These are phyloP conservation scores for Tillus elongatus DNA, from an alignment of 2,888 invertebrate genomes.

Conservation along the genomic window DNA sequence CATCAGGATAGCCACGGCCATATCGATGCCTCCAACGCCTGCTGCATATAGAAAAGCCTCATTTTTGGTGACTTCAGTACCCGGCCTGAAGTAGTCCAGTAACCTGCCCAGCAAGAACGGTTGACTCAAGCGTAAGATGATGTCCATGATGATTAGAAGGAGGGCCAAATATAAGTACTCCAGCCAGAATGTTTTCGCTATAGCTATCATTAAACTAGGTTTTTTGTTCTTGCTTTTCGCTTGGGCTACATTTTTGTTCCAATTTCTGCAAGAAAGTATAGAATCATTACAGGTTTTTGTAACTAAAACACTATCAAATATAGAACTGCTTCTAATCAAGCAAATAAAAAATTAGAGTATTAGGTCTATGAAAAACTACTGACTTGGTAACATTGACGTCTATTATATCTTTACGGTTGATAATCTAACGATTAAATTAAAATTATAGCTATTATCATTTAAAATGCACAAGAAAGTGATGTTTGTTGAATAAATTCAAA, in stretches of 20 bases:
- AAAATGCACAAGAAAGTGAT: too few species aligned
- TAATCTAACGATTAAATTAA: too few species aligned
- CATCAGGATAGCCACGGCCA: slow-evolving; percentile 48
- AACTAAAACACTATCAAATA: too few species aligned
- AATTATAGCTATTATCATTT: too few species aligned
- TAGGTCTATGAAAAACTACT: too few species aligned
- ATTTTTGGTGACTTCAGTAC: slow-evolving; percentile 42
- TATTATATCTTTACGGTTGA: too few species aligned
- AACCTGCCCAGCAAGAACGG: slow-evolving; percentile 54
- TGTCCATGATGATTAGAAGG: slow-evolving; percentile 9
- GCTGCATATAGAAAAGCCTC: slow-evolving; percentile 53
- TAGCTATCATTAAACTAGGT: slow-evolving; percentile 7
- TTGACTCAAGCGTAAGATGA: slow-evolving; percentile 50
- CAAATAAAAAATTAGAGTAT: too few species aligned
- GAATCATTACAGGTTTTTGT: too few species aligned
- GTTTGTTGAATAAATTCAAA: too few species aligned
- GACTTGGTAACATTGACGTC: too few species aligned
- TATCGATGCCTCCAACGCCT: slow-evolving; percentile 46
- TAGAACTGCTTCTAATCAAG: too few species aligned
- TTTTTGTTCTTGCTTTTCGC: not conserved
- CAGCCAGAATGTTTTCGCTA: slow-evolving; percentile 12
- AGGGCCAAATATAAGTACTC: slow-evolving; percentile 8
- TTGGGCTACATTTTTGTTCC: not conserved
- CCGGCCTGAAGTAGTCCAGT: slow-evolving; percentile 52
- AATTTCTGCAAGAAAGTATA: slow-evolving; percentile 4